phyloP scores from a whole-genome alignment of 2,797 vertebrate genomes.

The Brotula barbata region DNA sequence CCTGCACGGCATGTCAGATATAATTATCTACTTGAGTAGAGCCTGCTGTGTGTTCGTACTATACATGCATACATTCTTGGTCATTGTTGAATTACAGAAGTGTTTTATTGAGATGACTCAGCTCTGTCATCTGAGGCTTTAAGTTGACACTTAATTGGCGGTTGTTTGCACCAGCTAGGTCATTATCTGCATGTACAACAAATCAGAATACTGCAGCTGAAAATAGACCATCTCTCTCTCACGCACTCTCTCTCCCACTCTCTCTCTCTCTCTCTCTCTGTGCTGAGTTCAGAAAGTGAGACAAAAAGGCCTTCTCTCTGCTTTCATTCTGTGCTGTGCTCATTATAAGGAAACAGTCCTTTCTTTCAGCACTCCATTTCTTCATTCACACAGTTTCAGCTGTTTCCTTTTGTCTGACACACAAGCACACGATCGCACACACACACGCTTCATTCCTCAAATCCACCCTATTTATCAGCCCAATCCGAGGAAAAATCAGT shows the following conservation, averaged over 20 bases:
- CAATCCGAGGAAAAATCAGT: conserved; percentile 18
- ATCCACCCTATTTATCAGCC: conserved; percentile 56
- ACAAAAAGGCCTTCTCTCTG: conserved; percentile 45
- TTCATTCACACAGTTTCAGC: background rate
- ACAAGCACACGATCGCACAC: background rate
- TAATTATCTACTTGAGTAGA: no score
- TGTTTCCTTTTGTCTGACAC: conserved; percentile 14
- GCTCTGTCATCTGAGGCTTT: no score
- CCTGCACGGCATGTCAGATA: no score
- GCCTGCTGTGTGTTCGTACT: no score
- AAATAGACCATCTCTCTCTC: conserved; percentile 5
- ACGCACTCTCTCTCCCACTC: conserved; percentile 4
- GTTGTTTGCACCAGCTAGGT: conserved; percentile 13
- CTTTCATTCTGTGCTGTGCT: conserved; percentile 37
- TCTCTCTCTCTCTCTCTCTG: conserved; percentile 6
- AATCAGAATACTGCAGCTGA: conserved; percentile 12
- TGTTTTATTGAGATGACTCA: no score
- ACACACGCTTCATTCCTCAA: conserved; percentile 41
- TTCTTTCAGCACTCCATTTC: conserved; percentile 49
- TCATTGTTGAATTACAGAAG: no score
- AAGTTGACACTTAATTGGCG: background rate
- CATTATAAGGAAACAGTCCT: conserved; percentile 53
- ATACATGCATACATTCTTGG: no score
- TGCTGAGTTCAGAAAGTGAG: no score
- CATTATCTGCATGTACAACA: background rate